These are phyloP conservation scores for Ctenomys sociabilis DNA, from an alignment of 2,113 vertebrate genomes.

Conservation along the genomic window DNA sequence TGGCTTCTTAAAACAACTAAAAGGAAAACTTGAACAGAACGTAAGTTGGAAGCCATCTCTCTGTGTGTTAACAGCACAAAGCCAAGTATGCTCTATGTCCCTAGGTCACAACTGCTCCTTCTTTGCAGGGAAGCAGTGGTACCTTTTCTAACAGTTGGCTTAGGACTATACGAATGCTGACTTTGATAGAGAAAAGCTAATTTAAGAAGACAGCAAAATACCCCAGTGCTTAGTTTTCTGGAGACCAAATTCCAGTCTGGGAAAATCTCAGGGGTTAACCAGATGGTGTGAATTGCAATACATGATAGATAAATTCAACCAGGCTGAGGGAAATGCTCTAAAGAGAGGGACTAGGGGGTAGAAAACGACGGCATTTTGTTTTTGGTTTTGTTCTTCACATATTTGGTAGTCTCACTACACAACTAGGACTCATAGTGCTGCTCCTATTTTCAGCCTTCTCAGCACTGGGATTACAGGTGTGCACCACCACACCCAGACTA, in stretches of 20 bases:
- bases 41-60: neutral
- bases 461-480: too few species aligned
- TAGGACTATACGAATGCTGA: neutral
- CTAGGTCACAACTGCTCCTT: neutral
- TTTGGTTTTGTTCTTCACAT: too few species aligned
- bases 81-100: neutral
- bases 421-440: too few species aligned
- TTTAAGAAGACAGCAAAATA: neutral
- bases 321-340: neutral
- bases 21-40: neutral
- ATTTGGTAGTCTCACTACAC: too few species aligned
- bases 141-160: neutral
- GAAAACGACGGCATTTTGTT: neutral
- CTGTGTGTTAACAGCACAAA: neutral
- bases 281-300: neutral
- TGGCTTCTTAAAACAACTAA: neutral
- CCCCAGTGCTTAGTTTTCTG: neutral
- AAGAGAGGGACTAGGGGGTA: neutral
- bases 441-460: too few species aligned
- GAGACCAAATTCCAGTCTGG: neutral
- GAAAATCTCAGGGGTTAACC: neutral
- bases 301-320: neutral
- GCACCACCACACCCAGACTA: too few species aligned
- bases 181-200: neutral
- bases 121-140: neutral